These are phyloP conservation scores for Adoxophyes honmai DNA, from an alignment of 1,140 invertebrate genomes.

Conservation along the genomic window DNA sequence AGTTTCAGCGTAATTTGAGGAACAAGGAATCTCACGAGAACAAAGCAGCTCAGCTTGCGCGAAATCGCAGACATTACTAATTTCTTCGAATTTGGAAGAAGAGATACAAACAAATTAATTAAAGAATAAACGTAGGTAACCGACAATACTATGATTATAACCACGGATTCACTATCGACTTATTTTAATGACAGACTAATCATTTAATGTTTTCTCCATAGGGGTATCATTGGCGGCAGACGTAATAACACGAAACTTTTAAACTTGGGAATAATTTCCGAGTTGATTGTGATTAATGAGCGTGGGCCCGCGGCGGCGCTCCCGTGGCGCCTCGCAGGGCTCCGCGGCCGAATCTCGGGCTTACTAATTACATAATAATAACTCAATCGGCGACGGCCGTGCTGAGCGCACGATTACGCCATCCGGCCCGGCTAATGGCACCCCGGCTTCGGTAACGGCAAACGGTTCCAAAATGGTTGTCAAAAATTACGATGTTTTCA, in stretches of 20 bases:
- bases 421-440: slow-evolving; percentile 11
- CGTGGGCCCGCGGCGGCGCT: slow-evolving; percentile 26
- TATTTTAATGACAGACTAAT: neutral
- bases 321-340: slow-evolving; percentile 28
- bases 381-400: slow-evolving; percentile 51
- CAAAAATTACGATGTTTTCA: too few relatives aligned
- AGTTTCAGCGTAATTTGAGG: too few relatives aligned
- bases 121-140: too few relatives aligned
- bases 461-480: too few relatives aligned
- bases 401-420: slow-evolving; percentile 30
- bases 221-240: slow-evolving; percentile 40
- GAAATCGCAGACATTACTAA: too few relatives aligned
- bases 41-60: too few relatives aligned
- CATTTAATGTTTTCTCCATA: slow-evolving; percentile 3
- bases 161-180: neutral
- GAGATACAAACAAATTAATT: too few relatives aligned
- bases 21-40: too few relatives aligned
- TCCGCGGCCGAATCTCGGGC: slow-evolving; percentile 22
- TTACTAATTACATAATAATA: slow-evolving; percentile 65
- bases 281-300: slow-evolving; percentile 75
- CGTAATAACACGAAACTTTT: slow-evolving; percentile 53
- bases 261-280: slow-evolving; percentile 70
- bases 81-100: too few relatives aligned
- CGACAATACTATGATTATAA: too few relatives aligned
- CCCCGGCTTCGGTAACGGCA: neutral